Evolutionary conservation across 37 sponge, comb jelly and placozoan genomes (phyloP).

Genomic region (Spongilla lacustris): DNA sequence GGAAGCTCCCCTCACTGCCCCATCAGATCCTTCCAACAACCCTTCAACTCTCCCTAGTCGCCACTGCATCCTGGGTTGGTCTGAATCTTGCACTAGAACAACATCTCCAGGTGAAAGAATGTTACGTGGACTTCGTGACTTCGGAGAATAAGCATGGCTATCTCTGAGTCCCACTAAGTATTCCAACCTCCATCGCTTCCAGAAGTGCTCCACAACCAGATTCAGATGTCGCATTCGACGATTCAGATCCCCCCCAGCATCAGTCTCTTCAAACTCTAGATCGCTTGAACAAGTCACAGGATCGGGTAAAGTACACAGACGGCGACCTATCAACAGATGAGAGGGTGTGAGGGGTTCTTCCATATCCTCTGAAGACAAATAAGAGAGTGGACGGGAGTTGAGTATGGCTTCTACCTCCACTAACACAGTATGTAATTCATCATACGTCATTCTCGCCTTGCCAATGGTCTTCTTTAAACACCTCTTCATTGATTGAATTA

Average conservation of each 20-base stretch:
- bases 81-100: slow-evolving; percentile 3
- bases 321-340: slow-evolving; percentile 22
- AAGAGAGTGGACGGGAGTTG: slow-evolving; percentile 42
- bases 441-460: slow-evolving; percentile 17
- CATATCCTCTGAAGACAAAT: slow-evolving; percentile 35
- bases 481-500: slow-evolving; percentile 23
- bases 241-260: slow-evolving; percentile 2
- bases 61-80: slow-evolving; percentile 4
- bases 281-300: neutral
- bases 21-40: slow-evolving; percentile 7
- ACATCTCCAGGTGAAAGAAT: slow-evolving; percentile 15
- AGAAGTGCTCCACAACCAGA: slow-evolving; percentile 6
- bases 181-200: slow-evolving; percentile 34
- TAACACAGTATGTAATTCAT: slow-evolving; percentile 33
- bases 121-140: neutral
- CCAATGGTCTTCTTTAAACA: slow-evolving; percentile 28
- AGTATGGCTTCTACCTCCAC: slow-evolving; percentile 35
- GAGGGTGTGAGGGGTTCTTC: slow-evolving; percentile 55
- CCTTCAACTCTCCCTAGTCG: slow-evolving; percentile 9
- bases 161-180: slow-evolving; percentile 27
- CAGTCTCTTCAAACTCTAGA: neutral
- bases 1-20: slow-evolving; percentile 4
- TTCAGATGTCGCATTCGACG: slow-evolving; percentile 24
- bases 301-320: slow-evolving; percentile 16
- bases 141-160: neutral